These are phyloP conservation scores for Eumerus sabulonum DNA, from an alignment of 2,888 invertebrate genomes.

Conservation along the genomic window DNA sequence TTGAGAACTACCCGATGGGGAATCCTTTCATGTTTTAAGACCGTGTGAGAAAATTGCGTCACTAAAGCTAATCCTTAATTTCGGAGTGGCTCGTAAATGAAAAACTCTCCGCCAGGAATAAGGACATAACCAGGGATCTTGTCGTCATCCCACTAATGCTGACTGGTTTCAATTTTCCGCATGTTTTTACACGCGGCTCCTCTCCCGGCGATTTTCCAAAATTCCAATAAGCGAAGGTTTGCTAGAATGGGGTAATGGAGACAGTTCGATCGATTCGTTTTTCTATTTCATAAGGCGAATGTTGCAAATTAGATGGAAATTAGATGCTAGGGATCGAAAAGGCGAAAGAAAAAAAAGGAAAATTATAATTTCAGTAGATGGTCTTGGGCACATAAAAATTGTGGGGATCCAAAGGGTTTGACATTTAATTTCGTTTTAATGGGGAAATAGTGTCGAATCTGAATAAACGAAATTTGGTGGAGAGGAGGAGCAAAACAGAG, in stretches of 20 bases:
- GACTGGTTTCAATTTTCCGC: constrained; percentile 30
- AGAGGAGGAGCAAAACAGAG: constrained; percentile 7
- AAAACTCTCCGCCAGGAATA: constrained; percentile 7
- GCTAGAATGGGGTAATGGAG: too few species aligned
- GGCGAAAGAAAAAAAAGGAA: not conserved
- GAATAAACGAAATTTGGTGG: constrained; percentile 10
- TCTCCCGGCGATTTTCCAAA: too few species aligned
- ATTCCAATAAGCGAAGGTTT: too few species aligned
- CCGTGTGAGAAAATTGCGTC: constrained; percentile 50
- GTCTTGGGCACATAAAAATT: constrained; percentile 3
- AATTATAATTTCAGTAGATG: constrained; percentile 29
- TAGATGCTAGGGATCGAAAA: not conserved
- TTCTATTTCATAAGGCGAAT: not conserved
- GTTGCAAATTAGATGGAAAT: not conserved
- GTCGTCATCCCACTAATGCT: constrained; percentile 14
- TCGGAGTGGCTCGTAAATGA: constrained; percentile 46
- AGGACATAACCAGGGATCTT: constrained; percentile 5
- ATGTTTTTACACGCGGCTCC: too few species aligned
- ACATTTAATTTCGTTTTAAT: constrained; percentile 64
- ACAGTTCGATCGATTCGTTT: too few species aligned
- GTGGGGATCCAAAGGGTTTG: constrained; percentile 46
- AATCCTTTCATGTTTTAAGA: constrained; percentile 41
- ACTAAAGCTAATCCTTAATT: constrained; percentile 51
- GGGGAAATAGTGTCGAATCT: constrained; percentile 61
- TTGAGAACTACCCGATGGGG: constrained; percentile 28